A percentile compares a stretch with the other conserved stretches of the same genome.
phyloP scores from a whole-genome alignment of 37 sponge, comb jelly and placozoan genomes.

The Hexactinellida sp. region DNA sequence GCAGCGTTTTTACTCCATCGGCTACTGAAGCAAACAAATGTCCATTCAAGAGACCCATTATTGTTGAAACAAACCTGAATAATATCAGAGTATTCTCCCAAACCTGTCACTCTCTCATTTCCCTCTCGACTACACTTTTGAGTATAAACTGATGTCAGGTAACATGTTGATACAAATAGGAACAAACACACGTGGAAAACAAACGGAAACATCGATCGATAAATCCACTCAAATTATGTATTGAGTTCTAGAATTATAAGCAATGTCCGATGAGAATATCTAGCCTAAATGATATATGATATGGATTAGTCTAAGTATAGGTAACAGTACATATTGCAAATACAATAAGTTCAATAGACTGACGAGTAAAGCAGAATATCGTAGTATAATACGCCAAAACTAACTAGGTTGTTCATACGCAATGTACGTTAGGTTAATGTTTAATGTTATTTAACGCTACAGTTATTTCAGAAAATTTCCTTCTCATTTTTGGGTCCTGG shows the following conservation, averaged over 20 bases:
- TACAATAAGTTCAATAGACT: neutral
- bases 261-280: neutral
- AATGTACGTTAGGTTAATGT: too few species aligned
- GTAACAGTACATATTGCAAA: neutral
- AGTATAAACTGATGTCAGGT: neutral
- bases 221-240: neutral
- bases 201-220: neutral
- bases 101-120: neutral
- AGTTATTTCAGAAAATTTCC: too few species aligned
- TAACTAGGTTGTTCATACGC: too few species aligned
- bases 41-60: neutral
- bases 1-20: neutral
- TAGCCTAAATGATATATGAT: neutral
- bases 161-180: neutral
- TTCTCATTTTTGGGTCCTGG: neutral
- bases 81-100: neutral
- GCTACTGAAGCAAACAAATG: neutral
- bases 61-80: neutral
- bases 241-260: too few species aligned
- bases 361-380: neutral
- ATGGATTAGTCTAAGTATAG: neutral
- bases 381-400: too few species aligned
- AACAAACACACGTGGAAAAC: neutral
- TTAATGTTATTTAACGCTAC: too few species aligned
- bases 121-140: neutral